Conservation (phyloP, 2,113 vertebrate genomes). For the Gnathonemus echidnorhynchus region DNA sequence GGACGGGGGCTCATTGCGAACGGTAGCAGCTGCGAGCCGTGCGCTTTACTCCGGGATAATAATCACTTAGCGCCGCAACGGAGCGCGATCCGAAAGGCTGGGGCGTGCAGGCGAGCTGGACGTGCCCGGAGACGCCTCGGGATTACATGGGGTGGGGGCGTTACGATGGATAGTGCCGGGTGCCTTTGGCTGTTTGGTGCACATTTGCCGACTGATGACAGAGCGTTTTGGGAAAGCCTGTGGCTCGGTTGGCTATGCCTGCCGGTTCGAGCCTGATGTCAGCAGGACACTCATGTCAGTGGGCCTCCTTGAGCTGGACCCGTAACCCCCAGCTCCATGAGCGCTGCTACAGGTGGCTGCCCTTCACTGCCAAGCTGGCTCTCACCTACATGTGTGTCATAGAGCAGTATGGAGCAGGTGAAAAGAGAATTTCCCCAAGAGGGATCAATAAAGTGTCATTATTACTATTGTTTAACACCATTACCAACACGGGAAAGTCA, state of each 20-base stretch:
- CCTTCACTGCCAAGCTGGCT: neutral
- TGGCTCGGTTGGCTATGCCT: neutral
- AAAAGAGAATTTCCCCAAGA: neutral
- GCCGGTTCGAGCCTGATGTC: neutral
- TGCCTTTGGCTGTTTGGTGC: conserved; percentile 8
- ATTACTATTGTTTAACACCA: neutral
- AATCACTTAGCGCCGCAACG: conserved; percentile 11
- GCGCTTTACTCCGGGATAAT: neutral
- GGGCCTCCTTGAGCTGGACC: neutral
- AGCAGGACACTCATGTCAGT: neutral
- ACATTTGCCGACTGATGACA: neutral
- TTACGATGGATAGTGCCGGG: conserved; percentile 23
- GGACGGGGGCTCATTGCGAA: neutral
- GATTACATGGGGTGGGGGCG: conserved; percentile 23
- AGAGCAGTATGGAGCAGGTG: neutral
- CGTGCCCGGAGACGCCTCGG: neutral
- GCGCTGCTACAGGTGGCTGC: neutral
- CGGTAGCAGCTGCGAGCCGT: neutral
- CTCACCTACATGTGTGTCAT: neutral
- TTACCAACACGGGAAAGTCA: neutral
- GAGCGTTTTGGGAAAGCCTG: neutral
- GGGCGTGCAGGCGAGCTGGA: neutral
- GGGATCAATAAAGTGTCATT: neutral
- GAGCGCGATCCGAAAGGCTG: neutral
- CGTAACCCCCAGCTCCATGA: neutral